Evolutionary conservation across 2,797 vertebrate genomes (phyloP), one percentile per base, ranked within the genome.

Genomic region (Halcyon leucocephala): DNA sequence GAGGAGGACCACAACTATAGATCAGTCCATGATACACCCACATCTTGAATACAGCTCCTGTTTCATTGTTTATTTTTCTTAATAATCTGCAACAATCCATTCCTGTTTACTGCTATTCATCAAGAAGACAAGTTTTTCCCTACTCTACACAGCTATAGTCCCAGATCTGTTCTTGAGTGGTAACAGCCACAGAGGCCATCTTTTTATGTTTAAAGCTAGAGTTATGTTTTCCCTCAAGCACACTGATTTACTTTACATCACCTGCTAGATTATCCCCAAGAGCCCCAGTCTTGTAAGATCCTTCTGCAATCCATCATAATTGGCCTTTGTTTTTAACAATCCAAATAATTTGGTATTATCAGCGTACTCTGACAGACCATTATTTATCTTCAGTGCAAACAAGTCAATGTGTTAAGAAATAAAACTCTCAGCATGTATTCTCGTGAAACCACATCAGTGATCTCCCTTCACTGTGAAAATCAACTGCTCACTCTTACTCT

Each of bases 301-400:
- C 73, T 95, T 95, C 94, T 95, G 64, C 95, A 95, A 85, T 66
- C 54, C 41, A 58, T 49, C 64, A 89, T 74, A 80, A 64, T 6
- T 91, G 78, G 84, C 84, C 78, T 95, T 93, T 91, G n/a, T 65
- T 93, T 95, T 62, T 76, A 89, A 82, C 39, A 87, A 73, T 35
- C 28, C 22, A 82, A 84, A 31, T 65, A 69, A 82, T 26, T 44
- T 24, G 26, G 12, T 64, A 73, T 73, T 52, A 89, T 28, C 77
- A 90, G 64, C 24, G 58, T 82, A 62, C 39, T 76, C 29, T 82
- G 73, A 57, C 26, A 85, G 66, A 82, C 10, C 21, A 58, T 76
- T 82, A 35, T 39, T 58, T 35, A 73, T 26, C n/a, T 66, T 92
- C 81, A 82, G 33, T 24, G 22, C 42, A 89, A 82, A 66, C 12